Conservation (phyloP, 1,140 invertebrate genomes). For the Goniozus legneri region DNA sequence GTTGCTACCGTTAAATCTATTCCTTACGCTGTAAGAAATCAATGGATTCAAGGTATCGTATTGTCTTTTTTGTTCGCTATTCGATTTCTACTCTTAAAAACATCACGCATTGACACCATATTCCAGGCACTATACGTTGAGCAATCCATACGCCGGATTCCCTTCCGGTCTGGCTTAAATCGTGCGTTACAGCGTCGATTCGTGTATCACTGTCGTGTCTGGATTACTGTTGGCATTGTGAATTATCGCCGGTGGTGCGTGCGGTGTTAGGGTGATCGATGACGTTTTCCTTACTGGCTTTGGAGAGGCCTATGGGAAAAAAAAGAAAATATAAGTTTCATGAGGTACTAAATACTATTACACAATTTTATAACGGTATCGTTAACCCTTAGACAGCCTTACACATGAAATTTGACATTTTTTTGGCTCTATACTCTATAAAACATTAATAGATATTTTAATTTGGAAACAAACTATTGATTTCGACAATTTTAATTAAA, state of each 20-base stretch:
- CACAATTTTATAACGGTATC: not conserved
- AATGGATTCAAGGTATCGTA: constrained; percentile 28
- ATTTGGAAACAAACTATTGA: constrained; percentile 9
- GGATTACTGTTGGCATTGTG: constrained; percentile 35
- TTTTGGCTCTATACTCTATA: too few species aligned
- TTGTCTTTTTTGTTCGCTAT: constrained; percentile 19
- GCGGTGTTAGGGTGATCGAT: constrained; percentile 43
- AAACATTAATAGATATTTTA: too few species aligned
- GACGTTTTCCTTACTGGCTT: constrained; percentile 46
- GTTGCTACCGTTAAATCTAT: not conserved
- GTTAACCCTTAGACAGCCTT: too few species aligned
- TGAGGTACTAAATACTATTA: not conserved
- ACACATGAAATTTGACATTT: too few species aligned
- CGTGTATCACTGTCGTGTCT: constrained; percentile 45
- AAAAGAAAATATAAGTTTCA: constrained; percentile 5
- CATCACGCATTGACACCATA: constrained; percentile 22
- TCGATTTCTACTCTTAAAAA: too few species aligned
- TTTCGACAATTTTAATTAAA: not conserved
- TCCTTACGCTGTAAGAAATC: constrained; percentile 15
- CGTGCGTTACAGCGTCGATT: constrained; percentile 52
- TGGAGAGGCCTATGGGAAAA: constrained; percentile 43
- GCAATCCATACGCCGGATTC: constrained; percentile 27
- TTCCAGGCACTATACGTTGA: constrained; percentile 45
- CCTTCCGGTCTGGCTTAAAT: constrained; percentile 37
- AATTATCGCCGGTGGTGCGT: constrained; percentile 35